Evolutionary conservation across 2,797 vertebrate species (phyloP), one percentile per base, ranked within the genome.

Genomic region (Fringilla coelebs): DNA sequence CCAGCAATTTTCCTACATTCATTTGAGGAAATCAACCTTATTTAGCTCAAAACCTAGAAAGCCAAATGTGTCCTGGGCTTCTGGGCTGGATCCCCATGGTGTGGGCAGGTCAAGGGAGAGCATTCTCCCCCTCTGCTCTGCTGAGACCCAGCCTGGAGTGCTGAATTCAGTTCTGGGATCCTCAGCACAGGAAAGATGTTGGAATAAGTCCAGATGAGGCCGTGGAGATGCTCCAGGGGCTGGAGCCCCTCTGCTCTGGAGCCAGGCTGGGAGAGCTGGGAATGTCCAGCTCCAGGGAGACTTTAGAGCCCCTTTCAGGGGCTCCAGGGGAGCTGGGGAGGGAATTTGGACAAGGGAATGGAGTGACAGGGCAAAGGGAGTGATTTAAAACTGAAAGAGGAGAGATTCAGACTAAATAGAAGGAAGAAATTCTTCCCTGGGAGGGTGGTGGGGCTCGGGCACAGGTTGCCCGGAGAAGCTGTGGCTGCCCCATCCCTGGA

Each of bases 171-270:
- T 7, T 48, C 49, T 29, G 70, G 25, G 3, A 10, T 21, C 31
- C 14, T 22, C 48, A 49, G 31, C 4, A 63, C 5, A 55, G 22
- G 17, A 54, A 13, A 10, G 6, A 29, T 1, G 0, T 60, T 63
- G 67, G 26, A 63, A 10, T 2, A 1, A 34, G 7, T 8, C 15
- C 34, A 55, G 25, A 86, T 1, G 1, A 57, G 5, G 16, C 6
- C 2, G 2, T 0, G 0, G 14, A 48, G 3, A 15, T 61, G 32
- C 2, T 76, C 5, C 0, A 1, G 1, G 38, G 13, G 13, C 1
- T 61, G 77, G 10, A 73, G 9, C 5, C 3, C 4, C 22, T 67
- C 68, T 79, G 3, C 45, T 52, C 6, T 29, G 55, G 41, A 6
- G 22, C 7, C 6, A 66, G 12, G 12, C 11, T 90, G 75, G 52